Conservation (phyloP, 2,888 invertebrate species). For the Octodonta nipae region DNA sequence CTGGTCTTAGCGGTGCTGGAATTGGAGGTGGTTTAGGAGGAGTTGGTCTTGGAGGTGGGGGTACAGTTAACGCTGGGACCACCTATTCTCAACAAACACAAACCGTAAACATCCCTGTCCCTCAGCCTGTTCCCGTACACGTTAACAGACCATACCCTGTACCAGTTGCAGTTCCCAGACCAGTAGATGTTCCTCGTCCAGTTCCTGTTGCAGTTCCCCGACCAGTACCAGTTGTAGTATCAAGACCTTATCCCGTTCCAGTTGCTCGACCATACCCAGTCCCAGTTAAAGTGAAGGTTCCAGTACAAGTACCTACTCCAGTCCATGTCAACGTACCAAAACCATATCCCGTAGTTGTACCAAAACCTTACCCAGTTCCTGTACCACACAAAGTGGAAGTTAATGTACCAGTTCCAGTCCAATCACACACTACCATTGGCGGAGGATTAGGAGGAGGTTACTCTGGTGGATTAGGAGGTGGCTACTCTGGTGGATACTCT, state of each 20-base stretch:
- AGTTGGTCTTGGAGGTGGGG: constrained; percentile 3
- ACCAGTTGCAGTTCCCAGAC: constrained; percentile 25
- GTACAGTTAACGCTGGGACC: constrained; percentile 17
- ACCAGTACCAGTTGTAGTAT: constrained; percentile 24
- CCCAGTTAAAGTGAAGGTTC: constrained; percentile 24
- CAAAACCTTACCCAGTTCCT: constrained; percentile 25
- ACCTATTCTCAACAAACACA: constrained; percentile 24
- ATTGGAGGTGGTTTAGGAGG: constrained; percentile 7
- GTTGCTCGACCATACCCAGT: constrained; percentile 25
- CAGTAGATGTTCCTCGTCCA: constrained; percentile 25
- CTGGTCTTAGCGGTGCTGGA: constrained; percentile 6
- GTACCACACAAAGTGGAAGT: constrained; percentile 24
- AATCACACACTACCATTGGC: constrained; percentile 18
- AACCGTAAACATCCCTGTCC: constrained; percentile 22
- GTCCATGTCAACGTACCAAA: constrained; percentile 25
- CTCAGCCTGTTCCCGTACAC: constrained; percentile 23
- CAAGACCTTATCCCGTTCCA: constrained; percentile 24
- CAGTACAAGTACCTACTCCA: constrained; percentile 25
- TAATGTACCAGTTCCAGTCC: constrained; percentile 25
- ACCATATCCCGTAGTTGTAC: constrained; percentile 26
- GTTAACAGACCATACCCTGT: constrained; percentile 24
- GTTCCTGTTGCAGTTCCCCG: constrained; percentile 26
- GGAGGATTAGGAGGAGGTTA: too few relatives aligned
- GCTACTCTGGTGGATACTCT: too few relatives aligned
- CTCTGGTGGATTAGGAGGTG: too few relatives aligned